Base-by-base conservation (phyloP, 2,888 invertebrate species). In the Metacarcinus magister region DNA sequence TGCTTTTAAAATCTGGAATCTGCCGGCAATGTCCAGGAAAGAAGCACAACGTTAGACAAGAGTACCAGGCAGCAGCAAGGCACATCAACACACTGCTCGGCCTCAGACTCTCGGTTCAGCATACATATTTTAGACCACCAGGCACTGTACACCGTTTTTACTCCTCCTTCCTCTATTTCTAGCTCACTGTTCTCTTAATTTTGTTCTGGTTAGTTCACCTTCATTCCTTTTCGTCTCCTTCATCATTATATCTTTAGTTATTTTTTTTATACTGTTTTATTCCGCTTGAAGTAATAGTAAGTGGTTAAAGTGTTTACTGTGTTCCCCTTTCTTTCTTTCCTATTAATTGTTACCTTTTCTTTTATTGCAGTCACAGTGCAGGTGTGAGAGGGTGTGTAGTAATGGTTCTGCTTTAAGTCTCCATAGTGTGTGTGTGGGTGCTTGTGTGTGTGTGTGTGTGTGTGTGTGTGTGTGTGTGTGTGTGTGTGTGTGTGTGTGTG, bases 271-370 rank as follows among this genome's bases (percentile, higher is more conserved):
- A 75, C 2, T 39, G 39, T 39, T 75, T 75, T 75, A 28, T 75
- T 28, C 28, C 75, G 75, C 75, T n/a, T 28, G n/a, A 8, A 75
- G 28, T 75, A 75, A 4, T 28, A 23, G 28, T 75, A 28, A 10
- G 75, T 75, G 75, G 7, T n/a, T 75, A 75, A 75, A 75, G n/a
- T 28, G 28, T 23, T 19, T 75, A 75, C 75, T 75, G 75, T 75
- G n/a, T 75, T 75, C n/a, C 75, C 75, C 75, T 5, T 28, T 28
- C 75, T 75, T 75, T n/a, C 75, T 75, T 4, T 75, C n/a, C 75
- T 75, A 75, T 75, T 75, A 75, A 75, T 75, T 75, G 75, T 75
- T 75, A n/a, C 8, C 75, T 75, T 75, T 28, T 75, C 75, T 75
- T 75, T 28, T 75, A 75, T 75, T 23, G 28, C n/a, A 75, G 23